Base-by-base conservation (phyloP, 2,113 vertebrate genomes). In the Gorsachius goisagi region DNA sequence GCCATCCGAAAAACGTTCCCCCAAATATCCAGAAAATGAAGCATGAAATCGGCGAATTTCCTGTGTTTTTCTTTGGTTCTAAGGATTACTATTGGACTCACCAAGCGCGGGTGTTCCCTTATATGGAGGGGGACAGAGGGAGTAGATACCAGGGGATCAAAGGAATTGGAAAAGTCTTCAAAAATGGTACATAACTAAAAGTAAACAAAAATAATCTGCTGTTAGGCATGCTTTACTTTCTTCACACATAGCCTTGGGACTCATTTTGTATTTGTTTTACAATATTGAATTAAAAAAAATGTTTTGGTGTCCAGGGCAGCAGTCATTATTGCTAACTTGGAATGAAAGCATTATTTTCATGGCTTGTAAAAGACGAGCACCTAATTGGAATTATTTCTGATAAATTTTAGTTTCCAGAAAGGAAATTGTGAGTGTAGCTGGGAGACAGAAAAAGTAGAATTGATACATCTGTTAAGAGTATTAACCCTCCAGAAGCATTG, bases 61-160 rank as follows among this genome's bases (percentile, higher is more conserved):
- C 99, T 3, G 99, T 99, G 79, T 99, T 99, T 98, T 99, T 99
- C 98, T 99, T 99, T 90, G 99, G 99, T 89, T 99, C 99, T 88
- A 99, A 99, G 97, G 99, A 99, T 98, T 99, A 99, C 97, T 99
- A 99, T 96, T 99, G 99, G 99, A 99, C 99, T 0, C 99, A 99
- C 96, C 99, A 99, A 98, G 99, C 99, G 9, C 98, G 99, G 50
- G 99, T 99, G 63, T 99, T 99, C 97, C 99, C 99, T 12, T 99
- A 99, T 95, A 99, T 99, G 99, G 99, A 99, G 97, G 99, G 99
- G 67, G 99, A 99, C 98, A 93, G 99, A 59, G 99, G 99, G 78
- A 99, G 98, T 97, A 99, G 98, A 97, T 97, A 99, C 97, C 99
- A 99, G 85, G 98, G 98, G 88, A 99, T 98, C 93, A 98, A 97